Evolutionary conservation across 2,797 vertebrate genomes (phyloP).

Genomic region (Scolopax bukidnonensis): DNA sequence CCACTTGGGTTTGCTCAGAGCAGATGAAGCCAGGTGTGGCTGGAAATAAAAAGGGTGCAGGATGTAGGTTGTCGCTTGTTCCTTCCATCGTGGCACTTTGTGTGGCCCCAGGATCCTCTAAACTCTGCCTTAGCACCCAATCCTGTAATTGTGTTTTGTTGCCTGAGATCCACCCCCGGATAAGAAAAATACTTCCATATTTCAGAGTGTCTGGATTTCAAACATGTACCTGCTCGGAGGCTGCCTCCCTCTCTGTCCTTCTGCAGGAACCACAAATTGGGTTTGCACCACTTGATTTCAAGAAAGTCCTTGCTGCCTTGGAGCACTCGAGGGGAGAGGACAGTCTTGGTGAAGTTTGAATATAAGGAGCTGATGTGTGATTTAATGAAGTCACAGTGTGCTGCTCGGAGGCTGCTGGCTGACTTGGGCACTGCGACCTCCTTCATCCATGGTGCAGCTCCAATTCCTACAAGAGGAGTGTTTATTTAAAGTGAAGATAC

Average conservation of each 20-base stretch:
- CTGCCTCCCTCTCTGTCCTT: background rate
- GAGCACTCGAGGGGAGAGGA: background rate
- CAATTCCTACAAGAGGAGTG: background rate
- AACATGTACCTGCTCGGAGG: background rate
- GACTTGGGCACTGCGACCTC: background rate
- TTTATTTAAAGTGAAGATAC: background rate
- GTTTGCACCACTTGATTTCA: background rate
- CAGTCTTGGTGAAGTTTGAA: background rate
- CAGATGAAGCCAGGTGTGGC: background rate
- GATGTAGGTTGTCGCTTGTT: accelerated
- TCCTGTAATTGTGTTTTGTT: background rate
- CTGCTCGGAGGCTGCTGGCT: background rate
- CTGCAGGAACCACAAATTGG: background rate
- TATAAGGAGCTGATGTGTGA: background rate
- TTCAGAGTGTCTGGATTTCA: background rate
- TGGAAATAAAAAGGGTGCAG: background rate
- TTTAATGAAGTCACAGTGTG: background rate
- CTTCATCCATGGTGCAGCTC: background rate
- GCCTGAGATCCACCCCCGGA: background rate
- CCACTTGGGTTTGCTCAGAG: background rate
- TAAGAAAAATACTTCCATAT: background rate
- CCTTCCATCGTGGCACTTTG: accelerated
- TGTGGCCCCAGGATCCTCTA: accelerated
- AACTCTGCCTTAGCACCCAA: background rate
- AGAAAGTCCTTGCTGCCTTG: background rate